Base-by-base conservation (phyloP, 2,797 vertebrate genomes). In the Hippoglossus hippoglossus region DNA sequence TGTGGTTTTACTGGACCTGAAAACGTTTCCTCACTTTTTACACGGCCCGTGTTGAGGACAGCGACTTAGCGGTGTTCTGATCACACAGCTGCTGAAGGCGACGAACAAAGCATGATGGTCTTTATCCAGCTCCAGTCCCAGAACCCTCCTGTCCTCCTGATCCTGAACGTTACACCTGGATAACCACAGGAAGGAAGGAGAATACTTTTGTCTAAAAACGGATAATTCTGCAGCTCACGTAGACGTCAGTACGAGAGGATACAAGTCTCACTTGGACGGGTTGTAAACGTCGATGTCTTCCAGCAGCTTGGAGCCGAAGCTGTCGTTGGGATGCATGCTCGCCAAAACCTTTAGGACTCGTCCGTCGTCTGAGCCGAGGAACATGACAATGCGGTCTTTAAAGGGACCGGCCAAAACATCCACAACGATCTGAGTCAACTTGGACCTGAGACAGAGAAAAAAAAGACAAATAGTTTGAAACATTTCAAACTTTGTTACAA, bases 251-350 rank as follows among this genome's bases (percentile, higher is more conserved):
- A 10, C n/a, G 1, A 1, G 1, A 31, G 22, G 0, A 4, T 5
- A 2, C 18, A 0, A 25, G 16, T 49, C 63, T 10, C 26, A 94
- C 98, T 94, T 97, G 80, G 94, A 93, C 1, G 95, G 96, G 87
- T 96, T 96, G 92, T 95, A 98, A 6, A 96, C 96, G 50, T 96
- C 92, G 62, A 99, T 96, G 83, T 98, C 97, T 94, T 99, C 98
- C 92, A 99, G 95, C 65, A 99, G 94, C 24, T 94, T 76, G 0
- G 96, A 95, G 65, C 95, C 92, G 57, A 94, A 94, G 91, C 96
- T 88, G 87, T 94, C 93, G 74, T 95, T 95, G 68, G 94, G 89
- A 60, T 90, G 91, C 15, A 93, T 96, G 90, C 94, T 96, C 60
- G 95, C 95, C 92, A 99, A 82, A 77, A 99, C 95, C 92, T 99